Base-by-base conservation (phyloP, 1,140 invertebrate genomes). In the Odontomachus brunneus region DNA sequence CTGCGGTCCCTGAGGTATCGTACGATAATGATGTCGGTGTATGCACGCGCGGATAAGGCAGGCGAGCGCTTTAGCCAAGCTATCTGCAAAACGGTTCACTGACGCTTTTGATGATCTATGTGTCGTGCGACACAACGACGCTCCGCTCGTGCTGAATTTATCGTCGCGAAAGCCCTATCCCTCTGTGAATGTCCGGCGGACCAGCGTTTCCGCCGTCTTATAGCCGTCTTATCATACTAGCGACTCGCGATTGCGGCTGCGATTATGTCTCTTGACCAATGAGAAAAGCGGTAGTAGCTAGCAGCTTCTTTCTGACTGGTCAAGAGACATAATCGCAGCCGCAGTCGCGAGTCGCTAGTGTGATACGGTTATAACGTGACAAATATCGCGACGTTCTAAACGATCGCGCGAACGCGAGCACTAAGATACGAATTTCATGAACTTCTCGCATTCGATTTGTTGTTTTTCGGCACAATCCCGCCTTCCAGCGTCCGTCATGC, bases 61-160 rank as follows among this genome's bases (percentile, higher is more conserved):
- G 26, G 26, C 51, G 44, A 69, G 75, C 75, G 62, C 74, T 76
- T 76, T 67, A 76, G 29, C 29, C 49, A 17, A 14, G 51, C 49
- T 80, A 80, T 69, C 51, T 80, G n/a, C 65, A 78, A 78, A 78
- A 78, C 63, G 63, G 75, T 57, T 22, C 65, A 69, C 51, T 80
- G 75, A 69, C 63, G 63, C 63, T 78, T 63, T 69, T 78, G 75
- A 78, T 57, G 22, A 69, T 33, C 63, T 69, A 57, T 17, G 44
- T 72, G 44, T 73, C 51, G 19, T 57, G 51, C 44, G n/a, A n/a
- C n/a, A n/a, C n/a, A 29, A 78, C 51, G 60, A 33, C 57, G 17
- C 19, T 67, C 15, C n/a, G 67, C 4, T 69, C 22, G 26, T 17
- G 22, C 33, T 19, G 44, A 69, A 69, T 69, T 69, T 48, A 67